Percentiles rank a stretch among this genome's conserved stretches.
These are phyloP conservation scores for Melanotaenia nigrans DNA, from an alignment of 2,797 vertebrate genomes.

Conservation along the genomic window DNA sequence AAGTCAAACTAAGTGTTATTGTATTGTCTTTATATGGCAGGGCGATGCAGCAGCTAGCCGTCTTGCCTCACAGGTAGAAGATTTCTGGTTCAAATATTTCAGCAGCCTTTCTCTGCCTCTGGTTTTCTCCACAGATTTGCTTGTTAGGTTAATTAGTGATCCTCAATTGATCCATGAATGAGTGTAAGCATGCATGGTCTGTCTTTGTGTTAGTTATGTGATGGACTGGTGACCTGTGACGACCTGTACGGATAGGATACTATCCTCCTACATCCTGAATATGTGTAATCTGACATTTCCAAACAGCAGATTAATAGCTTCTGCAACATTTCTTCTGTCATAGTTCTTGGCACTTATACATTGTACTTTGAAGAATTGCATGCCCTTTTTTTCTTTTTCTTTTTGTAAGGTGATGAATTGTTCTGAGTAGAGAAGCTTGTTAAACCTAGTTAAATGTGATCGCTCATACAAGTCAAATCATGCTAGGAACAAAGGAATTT, in stretches of 20 bases:
- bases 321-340: neutral
- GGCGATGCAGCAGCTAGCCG: neutral
- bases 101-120: neutral
- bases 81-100: neutral
- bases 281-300: neutral
- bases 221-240: neutral
- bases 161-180: neutral
- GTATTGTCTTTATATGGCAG: neutral
- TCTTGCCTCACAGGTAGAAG: neutral
- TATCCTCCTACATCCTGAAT: neutral
- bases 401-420: neutral
- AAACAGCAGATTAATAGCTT: neutral
- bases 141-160: neutral
- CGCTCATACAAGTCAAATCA: neutral
- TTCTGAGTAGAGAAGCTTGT: neutral
- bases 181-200: neutral
- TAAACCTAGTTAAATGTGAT: neutral
- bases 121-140: neutral
- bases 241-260: neutral
- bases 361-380: neutral
- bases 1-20: neutral
- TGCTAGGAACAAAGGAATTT: neutral
- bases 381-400: neutral
- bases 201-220: neutral
- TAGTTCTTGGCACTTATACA: neutral